phyloP scores from a whole-genome alignment of 1,140 invertebrate genomes.

The Drosophila busckii region DNA sequence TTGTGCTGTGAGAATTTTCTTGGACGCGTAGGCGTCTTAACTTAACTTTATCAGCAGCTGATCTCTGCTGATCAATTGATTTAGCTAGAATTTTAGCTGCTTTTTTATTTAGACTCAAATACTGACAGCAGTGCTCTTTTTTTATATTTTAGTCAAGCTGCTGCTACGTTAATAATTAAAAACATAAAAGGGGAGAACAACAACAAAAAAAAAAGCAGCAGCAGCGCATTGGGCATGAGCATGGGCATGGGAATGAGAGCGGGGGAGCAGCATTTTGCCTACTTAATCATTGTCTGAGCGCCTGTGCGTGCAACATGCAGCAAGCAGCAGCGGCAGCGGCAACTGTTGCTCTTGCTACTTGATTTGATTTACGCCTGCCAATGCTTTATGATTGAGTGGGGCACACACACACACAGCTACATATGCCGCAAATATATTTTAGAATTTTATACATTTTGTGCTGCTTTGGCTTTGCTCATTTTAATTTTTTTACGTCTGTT shows the following conservation, averaged over 20 bases:
- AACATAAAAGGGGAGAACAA: slow-evolving; percentile 65
- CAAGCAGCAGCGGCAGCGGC: slow-evolving; percentile 19
- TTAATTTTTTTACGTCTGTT: slow-evolving; percentile 75
- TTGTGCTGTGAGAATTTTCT: slow-evolving; percentile 27
- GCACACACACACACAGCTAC: slow-evolving; percentile 29
- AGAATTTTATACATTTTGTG: slow-evolving; percentile 38
- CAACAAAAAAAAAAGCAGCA: slow-evolving; percentile 34
- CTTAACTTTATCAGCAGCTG: slow-evolving; percentile 15
- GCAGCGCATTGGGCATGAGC: slow-evolving; percentile 10
- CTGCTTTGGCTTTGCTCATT: slow-evolving; percentile 10
- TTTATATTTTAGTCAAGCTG: slow-evolving; percentile 53
- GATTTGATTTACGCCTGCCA: slow-evolving; percentile 77
- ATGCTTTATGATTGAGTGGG: slow-evolving; percentile 76
- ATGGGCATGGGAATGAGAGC: slow-evolving; percentile 1
- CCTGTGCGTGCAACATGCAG: slow-evolving; percentile 70
- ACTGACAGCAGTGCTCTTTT: slow-evolving; percentile 19
- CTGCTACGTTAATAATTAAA: slow-evolving; percentile 72
- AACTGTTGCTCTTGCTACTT: slow-evolving; percentile 55
- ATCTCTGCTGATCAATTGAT: slow-evolving; percentile 11
- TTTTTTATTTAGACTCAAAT: slow-evolving; percentile 16
- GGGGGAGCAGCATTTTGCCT: slow-evolving; percentile 53
- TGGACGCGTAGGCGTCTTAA: slow-evolving; percentile 19
- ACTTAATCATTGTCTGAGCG: slow-evolving; percentile 72
- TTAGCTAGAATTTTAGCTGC: background rate
- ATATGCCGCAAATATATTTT: slow-evolving; percentile 64